Evolutionary conservation across 2,888 invertebrate genomes (phyloP).

Genomic region (Acanthosoma haemorrhoidale): DNA sequence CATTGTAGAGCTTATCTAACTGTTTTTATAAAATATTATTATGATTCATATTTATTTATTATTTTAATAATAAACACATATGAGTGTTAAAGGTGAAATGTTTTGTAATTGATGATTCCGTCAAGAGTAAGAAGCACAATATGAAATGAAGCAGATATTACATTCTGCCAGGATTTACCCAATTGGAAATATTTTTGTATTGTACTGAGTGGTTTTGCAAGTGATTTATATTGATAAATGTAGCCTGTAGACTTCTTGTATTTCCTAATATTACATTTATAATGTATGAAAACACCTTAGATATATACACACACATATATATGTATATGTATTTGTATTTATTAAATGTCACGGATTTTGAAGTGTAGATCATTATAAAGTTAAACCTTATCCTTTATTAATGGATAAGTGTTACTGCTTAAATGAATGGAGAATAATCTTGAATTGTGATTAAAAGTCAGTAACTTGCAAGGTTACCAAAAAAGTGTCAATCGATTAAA

Average conservation of each 20-base stretch:
- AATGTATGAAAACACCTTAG: not conserved
- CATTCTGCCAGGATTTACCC: not conserved
- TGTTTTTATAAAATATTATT: constrained; percentile 33
- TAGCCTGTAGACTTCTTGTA: constrained; percentile 9
- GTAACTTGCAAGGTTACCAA: constrained; percentile 17
- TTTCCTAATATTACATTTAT: not conserved
- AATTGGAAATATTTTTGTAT: constrained; percentile 24
- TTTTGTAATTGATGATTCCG: constrained; percentile 10
- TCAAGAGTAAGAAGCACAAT: constrained; percentile 17
- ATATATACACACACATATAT: not conserved
- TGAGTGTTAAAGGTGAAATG: not conserved
- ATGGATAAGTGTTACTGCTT: not conserved
- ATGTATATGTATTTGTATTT: not conserved
- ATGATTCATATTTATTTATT: constrained; percentile 32
- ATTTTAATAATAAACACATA: not conserved
- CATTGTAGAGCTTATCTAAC: constrained; percentile 34
- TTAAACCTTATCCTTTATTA: not conserved
- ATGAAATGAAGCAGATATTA: not conserved
- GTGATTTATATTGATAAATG: constrained; percentile 13
- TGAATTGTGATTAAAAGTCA: constrained; percentile 1
- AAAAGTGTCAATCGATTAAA: constrained; percentile 19
- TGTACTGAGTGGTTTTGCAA: constrained; percentile 6
- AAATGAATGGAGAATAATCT: not conserved
- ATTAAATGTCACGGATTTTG: not conserved
- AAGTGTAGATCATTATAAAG: not conserved